Conservation (phyloP, 2,888 invertebrate species). For the Teinopalpus imperialis region DNA sequence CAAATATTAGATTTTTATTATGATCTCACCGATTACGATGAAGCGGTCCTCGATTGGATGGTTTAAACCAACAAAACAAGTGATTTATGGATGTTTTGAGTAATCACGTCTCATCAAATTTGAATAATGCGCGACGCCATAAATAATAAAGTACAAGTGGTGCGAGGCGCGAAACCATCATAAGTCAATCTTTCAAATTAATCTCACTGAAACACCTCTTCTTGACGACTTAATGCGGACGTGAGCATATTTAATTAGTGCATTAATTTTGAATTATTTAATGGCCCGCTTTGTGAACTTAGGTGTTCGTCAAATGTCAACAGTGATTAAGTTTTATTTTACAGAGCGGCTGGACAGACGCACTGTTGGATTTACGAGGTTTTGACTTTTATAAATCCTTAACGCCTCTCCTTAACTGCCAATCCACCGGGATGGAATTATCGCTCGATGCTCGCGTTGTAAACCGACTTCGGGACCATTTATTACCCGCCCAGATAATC, state of each 20-base stretch:
- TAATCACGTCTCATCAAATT: conserved; percentile 81
- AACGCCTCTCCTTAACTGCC: conserved; percentile 71
- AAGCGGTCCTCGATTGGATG: conserved; percentile 49
- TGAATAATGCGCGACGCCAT: conserved; percentile 75
- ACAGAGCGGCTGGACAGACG: conserved; percentile 47
- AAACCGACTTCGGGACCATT: conserved; percentile 65
- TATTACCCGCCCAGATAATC: conserved; percentile 75
- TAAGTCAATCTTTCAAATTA: conserved; percentile 75
- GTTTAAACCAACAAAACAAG: conserved; percentile 63
- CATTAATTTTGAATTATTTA: conserved; percentile 76
- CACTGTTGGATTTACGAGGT: conserved; percentile 64
- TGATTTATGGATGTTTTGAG: conserved; percentile 79
- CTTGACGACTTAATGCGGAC: conserved; percentile 73
- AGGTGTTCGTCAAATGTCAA: conserved; percentile 79
- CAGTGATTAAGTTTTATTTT: conserved; percentile 76
- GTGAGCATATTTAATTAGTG: conserved; percentile 77
- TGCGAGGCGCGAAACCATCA: conserved; percentile 64
- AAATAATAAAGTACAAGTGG: conserved; percentile 61
- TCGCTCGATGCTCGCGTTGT: conserved; percentile 64
- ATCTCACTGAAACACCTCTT: conserved; percentile 64
- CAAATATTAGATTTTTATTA: conserved; percentile 51
- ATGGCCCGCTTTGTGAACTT: conserved; percentile 56
- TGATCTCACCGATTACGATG: conserved; percentile 63
- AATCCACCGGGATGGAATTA: conserved; percentile 66
- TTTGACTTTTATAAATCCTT: conserved; percentile 75